Evolutionary conservation across 2,113 vertebrate genomes (phyloP).

Genomic region (Cottus gobio): DNA sequence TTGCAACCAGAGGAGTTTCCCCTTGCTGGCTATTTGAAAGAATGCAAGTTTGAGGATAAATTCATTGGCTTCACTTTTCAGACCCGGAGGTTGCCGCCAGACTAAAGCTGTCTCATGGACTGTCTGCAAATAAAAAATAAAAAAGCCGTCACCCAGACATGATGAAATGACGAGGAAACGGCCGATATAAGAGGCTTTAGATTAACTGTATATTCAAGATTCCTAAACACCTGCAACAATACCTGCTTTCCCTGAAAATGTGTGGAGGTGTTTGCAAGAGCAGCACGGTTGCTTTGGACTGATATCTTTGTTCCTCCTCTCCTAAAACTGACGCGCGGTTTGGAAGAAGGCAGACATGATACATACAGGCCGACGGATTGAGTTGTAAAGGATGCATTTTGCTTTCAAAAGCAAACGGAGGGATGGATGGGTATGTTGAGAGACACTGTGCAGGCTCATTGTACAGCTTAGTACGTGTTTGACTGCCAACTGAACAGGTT

Average conservation of each 20-base stretch:
- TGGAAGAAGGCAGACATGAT: conserved; percentile 36
- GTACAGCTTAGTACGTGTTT: conserved; percentile 48
- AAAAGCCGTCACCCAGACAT: background rate
- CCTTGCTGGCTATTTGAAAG: background rate
- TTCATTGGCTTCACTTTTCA: background rate
- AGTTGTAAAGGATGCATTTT: conserved; percentile 52
- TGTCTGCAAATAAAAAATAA: background rate
- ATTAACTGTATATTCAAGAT: conserved; percentile 47
- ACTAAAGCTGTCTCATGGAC: conserved; percentile 10
- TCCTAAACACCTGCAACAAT: conserved; percentile 51
- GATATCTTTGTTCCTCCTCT: conserved; percentile 57
- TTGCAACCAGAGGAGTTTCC: background rate
- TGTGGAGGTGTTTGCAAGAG: conserved; percentile 59
- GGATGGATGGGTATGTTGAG: conserved; percentile 41
- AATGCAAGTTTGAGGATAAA: background rate
- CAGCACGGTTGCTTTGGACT: conserved; percentile 44
- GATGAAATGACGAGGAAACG: conserved; percentile 42
- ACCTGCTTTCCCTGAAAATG: conserved; percentile 41
- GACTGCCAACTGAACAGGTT: conserved; percentile 68
- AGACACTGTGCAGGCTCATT: conserved; percentile 46
- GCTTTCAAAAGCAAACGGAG: conserved; percentile 49
- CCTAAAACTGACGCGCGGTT: conserved; percentile 31
- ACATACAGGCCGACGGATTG: conserved; percentile 40
- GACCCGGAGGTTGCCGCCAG: background rate
- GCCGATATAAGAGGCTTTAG: conserved; percentile 52